Conservation (phyloP, 2,797 vertebrate genomes). For the Semotilus atromaculatus region DNA sequence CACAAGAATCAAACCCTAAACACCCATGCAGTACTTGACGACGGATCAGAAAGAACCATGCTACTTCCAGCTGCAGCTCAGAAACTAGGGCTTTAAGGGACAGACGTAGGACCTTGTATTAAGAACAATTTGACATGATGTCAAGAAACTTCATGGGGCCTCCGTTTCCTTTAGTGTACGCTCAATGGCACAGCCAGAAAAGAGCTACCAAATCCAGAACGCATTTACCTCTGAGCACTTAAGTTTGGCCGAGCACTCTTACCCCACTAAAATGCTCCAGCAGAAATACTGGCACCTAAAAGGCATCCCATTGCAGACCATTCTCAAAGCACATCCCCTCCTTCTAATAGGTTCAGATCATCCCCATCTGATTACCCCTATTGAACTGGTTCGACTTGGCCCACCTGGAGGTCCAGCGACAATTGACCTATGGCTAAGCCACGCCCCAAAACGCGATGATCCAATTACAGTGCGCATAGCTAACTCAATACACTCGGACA, state of each 20-base stretch:
- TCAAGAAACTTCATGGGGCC: neutral
- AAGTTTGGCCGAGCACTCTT: no score
- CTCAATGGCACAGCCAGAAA: neutral
- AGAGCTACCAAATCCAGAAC: neutral
- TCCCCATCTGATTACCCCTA: no score
- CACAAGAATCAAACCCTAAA: neutral
- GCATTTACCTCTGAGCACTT: no score
- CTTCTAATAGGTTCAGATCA: neutral
- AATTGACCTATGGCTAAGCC: no score
- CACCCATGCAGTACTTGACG: neutral
- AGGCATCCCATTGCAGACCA: neutral
- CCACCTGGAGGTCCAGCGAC: no score
- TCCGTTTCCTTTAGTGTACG: neutral
- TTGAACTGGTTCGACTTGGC: no score
- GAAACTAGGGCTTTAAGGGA: neutral
- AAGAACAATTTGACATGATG: neutral
- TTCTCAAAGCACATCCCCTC: neutral
- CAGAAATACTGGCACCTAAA: no score
- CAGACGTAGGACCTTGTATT: neutral
- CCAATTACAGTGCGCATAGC: no score
- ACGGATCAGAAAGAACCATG: neutral
- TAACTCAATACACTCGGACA: no score
- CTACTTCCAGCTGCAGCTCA: neutral
- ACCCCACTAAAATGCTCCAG: no score
- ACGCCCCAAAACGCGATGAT: no score